Evolutionary conservation across 2,888 invertebrate genomes (phyloP).

Genomic region (Rhorus exstirpatorius): DNA sequence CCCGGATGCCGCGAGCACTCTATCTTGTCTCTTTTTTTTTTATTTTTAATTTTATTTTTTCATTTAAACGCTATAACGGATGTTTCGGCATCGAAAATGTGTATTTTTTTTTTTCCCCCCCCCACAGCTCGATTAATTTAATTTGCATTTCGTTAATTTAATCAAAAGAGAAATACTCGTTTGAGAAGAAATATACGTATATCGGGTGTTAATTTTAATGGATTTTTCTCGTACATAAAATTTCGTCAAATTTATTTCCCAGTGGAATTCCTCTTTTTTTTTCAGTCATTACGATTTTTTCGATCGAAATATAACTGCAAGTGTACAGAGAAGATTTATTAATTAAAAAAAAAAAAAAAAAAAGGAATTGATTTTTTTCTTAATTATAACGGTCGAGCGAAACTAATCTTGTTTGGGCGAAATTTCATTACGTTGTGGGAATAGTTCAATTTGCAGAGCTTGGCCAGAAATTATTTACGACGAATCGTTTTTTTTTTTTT

Average conservation of each 20-base stretch:
- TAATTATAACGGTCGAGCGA: not conserved
- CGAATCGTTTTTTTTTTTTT: slow-evolving; percentile 27
- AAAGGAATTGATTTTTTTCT: too few species aligned
- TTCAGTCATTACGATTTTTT: too few species aligned
- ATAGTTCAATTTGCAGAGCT: slow-evolving; percentile 10
- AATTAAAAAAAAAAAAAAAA: too few species aligned
- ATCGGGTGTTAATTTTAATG: too few species aligned
- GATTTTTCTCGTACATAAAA: too few species aligned
- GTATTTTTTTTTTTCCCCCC: not conserved
- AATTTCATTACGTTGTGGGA: not conserved
- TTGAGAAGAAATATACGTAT: too few species aligned
- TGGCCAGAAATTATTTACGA: not conserved
- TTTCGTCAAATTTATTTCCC: too few species aligned
- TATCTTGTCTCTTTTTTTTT: slow-evolving; percentile 25
- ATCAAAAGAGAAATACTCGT: not conserved
- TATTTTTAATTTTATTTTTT: too few species aligned
- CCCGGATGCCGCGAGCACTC: slow-evolving; percentile 64
- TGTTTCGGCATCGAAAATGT: slow-evolving; percentile 18
- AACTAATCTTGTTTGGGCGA: not conserved
- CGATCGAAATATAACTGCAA: too few species aligned
- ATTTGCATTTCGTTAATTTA: slow-evolving; percentile 1
- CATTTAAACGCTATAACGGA: slow-evolving; percentile 36
- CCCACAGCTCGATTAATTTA: not conserved
- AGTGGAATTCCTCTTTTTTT: too few species aligned
- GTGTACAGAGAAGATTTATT: too few species aligned